Conservation (phyloP, 1,140 invertebrate species). For the Aphelinus atriplicis region DNA sequence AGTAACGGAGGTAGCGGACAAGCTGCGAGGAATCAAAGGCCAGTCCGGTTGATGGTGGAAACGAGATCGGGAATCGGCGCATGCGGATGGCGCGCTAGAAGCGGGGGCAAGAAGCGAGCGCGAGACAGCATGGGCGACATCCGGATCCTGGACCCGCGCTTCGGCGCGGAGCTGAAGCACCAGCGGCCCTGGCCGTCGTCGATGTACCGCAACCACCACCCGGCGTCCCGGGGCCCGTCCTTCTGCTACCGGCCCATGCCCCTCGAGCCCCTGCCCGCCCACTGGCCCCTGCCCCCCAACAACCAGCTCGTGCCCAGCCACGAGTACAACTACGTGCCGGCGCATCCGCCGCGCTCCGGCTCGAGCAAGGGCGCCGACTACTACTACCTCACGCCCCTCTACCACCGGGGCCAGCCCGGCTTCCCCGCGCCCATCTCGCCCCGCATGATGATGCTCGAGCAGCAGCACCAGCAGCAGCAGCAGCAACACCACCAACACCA, state of each 20-base stretch:
- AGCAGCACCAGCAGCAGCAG: constrained; percentile 12
- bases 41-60: too few species aligned
- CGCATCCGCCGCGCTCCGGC: constrained; percentile 58
- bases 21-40: too few species aligned
- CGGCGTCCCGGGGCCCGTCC: constrained; percentile 59
- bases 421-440: constrained; percentile 50
- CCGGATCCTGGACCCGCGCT: constrained; percentile 60
- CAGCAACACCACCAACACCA: constrained; percentile 44
- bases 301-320: constrained; percentile 39
- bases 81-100: too few species aligned
- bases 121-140: constrained; percentile 58
- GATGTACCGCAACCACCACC: constrained; percentile 66
- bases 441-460: constrained; percentile 65
- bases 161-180: constrained; percentile 58
- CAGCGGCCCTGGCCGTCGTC: constrained; percentile 70
- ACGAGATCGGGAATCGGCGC: too few species aligned
- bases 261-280: constrained; percentile 50
- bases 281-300: constrained; percentile 53
- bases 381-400: constrained; percentile 76
- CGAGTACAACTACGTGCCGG: constrained; percentile 67
- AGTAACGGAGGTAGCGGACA: too few species aligned
- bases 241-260: constrained; percentile 71
- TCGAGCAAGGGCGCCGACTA: constrained; percentile 73
- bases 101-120: not conserved
- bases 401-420: constrained; percentile 67